Conservation (phyloP, 2,888 invertebrate species). For the Euproctis similis region DNA sequence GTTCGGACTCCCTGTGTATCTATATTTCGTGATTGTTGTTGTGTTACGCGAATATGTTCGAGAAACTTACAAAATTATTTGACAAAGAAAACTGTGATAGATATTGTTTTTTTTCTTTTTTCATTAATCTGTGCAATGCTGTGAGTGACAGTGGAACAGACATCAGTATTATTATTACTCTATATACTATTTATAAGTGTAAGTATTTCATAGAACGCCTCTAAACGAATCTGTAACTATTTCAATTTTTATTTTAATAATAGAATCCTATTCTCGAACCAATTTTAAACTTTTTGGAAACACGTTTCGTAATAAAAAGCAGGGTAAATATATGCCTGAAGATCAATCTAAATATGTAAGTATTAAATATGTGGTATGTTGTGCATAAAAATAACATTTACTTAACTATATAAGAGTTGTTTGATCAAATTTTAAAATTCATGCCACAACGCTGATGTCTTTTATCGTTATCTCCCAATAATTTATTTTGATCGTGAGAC, state of each 20-base stretch:
- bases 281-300: conserved; percentile 56
- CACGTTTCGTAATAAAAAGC: conserved; percentile 59
- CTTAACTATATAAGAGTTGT: conserved; percentile 10
- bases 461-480: neutral
- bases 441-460: conserved; percentile 4
- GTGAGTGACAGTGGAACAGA: conserved; percentile 8
- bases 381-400: conserved; percentile 11
- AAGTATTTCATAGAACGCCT: conserved; percentile 13
- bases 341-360: conserved; percentile 48
- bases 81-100: conserved; percentile 43
- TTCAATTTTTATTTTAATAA: conserved; percentile 25
- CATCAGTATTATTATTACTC: conserved; percentile 8
- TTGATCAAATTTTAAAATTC: conserved; percentile 8
- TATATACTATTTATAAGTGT: conserved; percentile 9
- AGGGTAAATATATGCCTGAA: conserved; percentile 67
- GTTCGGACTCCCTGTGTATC: no score
- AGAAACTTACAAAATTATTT: conserved; percentile 16
- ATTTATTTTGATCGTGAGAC: neutral
- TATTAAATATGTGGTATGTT: conserved; percentile 30
- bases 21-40: no score
- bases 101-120: conserved; percentile 25
- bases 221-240: conserved; percentile 11
- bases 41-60: conserved; percentile 16
- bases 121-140: conserved; percentile 14
- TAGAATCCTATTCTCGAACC: conserved; percentile 48